phyloP scores from a whole-genome alignment of 2,113 vertebrate species.

The Chloropsis cyanopogon region DNA sequence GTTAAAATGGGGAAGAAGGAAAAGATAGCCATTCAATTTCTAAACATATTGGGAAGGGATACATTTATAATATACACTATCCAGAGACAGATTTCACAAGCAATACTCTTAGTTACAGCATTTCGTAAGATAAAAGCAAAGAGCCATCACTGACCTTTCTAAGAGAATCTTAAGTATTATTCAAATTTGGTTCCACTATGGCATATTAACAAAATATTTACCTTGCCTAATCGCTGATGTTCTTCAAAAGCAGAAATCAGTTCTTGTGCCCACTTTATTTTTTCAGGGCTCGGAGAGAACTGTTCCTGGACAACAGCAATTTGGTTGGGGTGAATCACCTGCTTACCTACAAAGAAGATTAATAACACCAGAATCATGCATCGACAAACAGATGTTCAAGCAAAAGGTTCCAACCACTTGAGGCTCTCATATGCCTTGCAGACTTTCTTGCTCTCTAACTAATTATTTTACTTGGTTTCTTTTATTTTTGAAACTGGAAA shows the following conservation, averaged over 20 bases:
- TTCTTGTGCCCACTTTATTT: conserved; percentile 89
- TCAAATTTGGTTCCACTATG: not conserved
- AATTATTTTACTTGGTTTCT: conserved; percentile 63
- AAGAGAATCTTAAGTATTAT: not conserved
- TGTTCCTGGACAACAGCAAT: conserved; percentile 91
- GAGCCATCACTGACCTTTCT: not conserved
- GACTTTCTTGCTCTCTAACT: conserved; percentile 59
- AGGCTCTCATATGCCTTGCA: conserved; percentile 62
- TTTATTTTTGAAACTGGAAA: conserved; percentile 17
- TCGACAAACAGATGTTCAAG: conserved; percentile 73
- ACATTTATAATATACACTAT: not conserved
- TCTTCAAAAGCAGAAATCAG: conserved; percentile 91
- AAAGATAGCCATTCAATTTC: not conserved
- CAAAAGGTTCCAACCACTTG: conserved; percentile 68
- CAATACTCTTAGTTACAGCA: not conserved
- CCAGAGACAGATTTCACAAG: not conserved
- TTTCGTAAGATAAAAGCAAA: not conserved
- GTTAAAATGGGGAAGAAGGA: not conserved
- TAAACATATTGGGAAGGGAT: not conserved
- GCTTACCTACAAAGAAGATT: conserved; percentile 86
- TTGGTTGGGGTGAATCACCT: conserved; percentile 97
- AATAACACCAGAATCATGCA: conserved; percentile 67
- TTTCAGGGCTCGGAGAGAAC: conserved; percentile 90
- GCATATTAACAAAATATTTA: conserved; percentile 70
- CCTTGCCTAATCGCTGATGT: conserved; percentile 94